Percentiles rank a stretch among this genome's conserved stretches.
phyloP scores from a whole-genome alignment of 2,113 vertebrate species.

The Phaetusa simplex region DNA sequence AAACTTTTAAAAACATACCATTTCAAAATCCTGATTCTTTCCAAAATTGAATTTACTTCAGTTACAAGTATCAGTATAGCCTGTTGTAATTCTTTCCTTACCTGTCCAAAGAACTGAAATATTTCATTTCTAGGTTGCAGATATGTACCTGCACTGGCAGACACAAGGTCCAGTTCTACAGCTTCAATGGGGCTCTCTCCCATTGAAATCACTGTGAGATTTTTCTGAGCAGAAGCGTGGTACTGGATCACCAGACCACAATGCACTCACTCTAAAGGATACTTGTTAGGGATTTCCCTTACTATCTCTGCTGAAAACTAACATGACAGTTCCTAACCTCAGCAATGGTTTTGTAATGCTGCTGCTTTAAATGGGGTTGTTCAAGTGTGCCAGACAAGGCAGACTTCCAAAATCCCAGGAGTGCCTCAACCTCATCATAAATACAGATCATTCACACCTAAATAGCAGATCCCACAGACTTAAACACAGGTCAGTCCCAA shows the following conservation, averaged over 20 bases:
- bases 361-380: background rate
- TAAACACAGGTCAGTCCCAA: background rate
- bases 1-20: background rate
- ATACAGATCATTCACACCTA: rapidly evolving
- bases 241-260: background rate
- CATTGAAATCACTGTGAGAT: background rate
- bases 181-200: background rate
- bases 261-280: background rate
- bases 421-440: background rate
- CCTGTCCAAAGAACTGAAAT: background rate
- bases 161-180: background rate
- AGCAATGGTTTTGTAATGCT: background rate
- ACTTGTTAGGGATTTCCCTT: background rate
- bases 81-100: background rate
- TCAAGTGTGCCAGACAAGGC: background rate
- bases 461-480: background rate
- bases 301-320: background rate
- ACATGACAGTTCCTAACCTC: background rate
- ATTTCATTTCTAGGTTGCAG: background rate
- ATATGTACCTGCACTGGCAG: background rate
- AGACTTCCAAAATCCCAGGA: background rate
- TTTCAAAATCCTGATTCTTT: background rate
- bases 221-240: background rate
- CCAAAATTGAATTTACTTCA: background rate
- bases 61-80: background rate